Base-by-base conservation (phyloP, 1,140 invertebrate genomes). In the Hyles euphorbiae region DNA sequence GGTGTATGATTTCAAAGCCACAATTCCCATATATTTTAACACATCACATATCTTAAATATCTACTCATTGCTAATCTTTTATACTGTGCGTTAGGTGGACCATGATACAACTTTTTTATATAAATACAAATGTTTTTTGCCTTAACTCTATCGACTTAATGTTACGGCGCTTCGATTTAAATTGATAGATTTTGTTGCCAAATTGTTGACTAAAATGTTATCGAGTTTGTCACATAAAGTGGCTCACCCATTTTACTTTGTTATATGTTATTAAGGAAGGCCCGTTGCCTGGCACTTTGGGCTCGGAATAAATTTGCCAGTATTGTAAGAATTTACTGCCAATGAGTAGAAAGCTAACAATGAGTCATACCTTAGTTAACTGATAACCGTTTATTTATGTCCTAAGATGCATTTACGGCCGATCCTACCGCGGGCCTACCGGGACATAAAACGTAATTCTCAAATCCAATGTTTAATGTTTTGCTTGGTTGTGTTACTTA, bases 401-500 rank as follows among this genome's bases (percentile, higher is more conserved):
- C 59, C 51, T 54, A 65, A 63, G 50, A 72, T 84, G 85, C 85
- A 88, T 88, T 88, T 88, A 88, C 58, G 74, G 69, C 67, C 68
- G 67, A 61, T 49, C 64, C 59, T 22, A 32, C 53, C 22, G 67
- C 60, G 65, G 74, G 72, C 75, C 70, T 73, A 69, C 63, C 67
- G 81, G 67, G 74, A 72, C 70, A 70, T 70, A 66, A 74, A 47
- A 56, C 43, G 12, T 55, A 75, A 67, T 68, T 84, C 80, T 88
- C 76, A 81, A 82, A 85, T 85, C 70, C 79, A 84, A 81, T 76
- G 72, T 83, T 74, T 85, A 83, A 84, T 78, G 76, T 86, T 82
- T 84, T 85, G 82, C 78, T 88, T 81, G 85, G 85, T 88, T 88
- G 85, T 88, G 85, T 88, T 86, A 84, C 78, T 83, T 83, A 85